These are phyloP conservation scores for Hyperoplus lanceolatus DNA, from an alignment of 2,797 vertebrate species.

Conservation along the genomic window DNA sequence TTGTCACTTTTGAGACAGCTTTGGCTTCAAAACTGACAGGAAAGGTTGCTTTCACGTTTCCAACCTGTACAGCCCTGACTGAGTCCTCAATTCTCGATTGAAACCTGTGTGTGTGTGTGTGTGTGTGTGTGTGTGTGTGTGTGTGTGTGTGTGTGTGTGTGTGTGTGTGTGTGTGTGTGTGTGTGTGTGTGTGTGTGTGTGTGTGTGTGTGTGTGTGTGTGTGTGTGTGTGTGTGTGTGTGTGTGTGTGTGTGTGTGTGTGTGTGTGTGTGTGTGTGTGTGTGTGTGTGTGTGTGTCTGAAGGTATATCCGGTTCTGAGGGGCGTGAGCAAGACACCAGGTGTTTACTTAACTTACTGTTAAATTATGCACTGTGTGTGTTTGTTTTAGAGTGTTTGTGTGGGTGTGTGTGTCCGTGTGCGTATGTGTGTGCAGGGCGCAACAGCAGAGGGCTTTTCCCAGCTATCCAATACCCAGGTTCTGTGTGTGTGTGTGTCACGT, in stretches of 20 bases:
- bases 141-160: constrained; percentile 35
- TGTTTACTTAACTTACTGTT: constrained; percentile 65
- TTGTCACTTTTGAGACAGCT: constrained; percentile 16
- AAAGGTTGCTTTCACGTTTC: background rate
- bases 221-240: constrained; percentile 20
- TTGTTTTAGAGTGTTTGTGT: constrained; percentile 9
- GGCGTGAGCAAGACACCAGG: constrained; percentile 36
- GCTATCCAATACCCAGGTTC: background rate
- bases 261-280: constrained; percentile 35
- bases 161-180: constrained; percentile 20
- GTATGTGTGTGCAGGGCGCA: constrained; percentile 23
- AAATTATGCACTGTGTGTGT: constrained; percentile 48
- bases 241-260: constrained; percentile 31
- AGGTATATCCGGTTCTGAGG: constrained; percentile 60
- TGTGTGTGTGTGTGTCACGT: constrained; percentile 11
- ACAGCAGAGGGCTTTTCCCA: constrained; percentile 31
- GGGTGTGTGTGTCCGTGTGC: constrained; percentile 8
- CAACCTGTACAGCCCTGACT: background rate
- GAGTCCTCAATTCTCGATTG: no score
- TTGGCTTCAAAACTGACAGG: constrained; percentile 5
- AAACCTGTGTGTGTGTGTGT: constrained; percentile 9
- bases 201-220: constrained; percentile 35
- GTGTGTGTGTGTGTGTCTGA: constrained; percentile 36
- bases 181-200: constrained; percentile 36
- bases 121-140: constrained; percentile 39